Base-by-base conservation (phyloP, 2,888 invertebrate species). In the Ormia ochracea region DNA sequence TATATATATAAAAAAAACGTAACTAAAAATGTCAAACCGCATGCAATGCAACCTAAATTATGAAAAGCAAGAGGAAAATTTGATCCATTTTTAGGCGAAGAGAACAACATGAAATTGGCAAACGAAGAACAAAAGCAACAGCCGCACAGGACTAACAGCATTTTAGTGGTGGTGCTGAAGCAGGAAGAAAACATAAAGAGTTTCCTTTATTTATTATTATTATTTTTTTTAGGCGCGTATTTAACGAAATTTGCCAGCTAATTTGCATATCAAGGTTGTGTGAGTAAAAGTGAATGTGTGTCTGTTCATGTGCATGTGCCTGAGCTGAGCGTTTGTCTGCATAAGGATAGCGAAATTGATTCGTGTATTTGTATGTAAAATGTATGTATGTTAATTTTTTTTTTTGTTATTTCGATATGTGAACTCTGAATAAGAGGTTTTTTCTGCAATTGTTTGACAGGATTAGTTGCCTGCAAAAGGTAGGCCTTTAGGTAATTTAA, bases 11-110 rank as follows among this genome's bases (percentile, higher is more conserved):
- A 28, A 28, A 4, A 28, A 3, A 56, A 74, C 68, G 48, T 76
- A 69, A 69, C 76, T 69, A 63, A 76, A 63, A 69, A 61, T 79
- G 74, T 79, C 75, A 79, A 75, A 75, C 75, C 79, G 54, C 79
- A 65, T 66, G 28, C 79, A 70, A 70, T 75, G 65, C 70, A 45
- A 59, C 79, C 70, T 31, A 63, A 77, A 58, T 61, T 56, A 50
- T 41, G 17, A 58, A 26, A 41, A 48, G 28, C 1, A 31, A 2
- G 10, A 36, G 54, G 36, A 66, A 66, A 61, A 73, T 54, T 73
- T 73, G 61, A 73, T 48, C 61, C 68, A 68, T 78, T 78, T 56
- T 48, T 14, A 41, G 50, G 31, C 9, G 50, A 23, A 23, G 21
- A 56, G 41, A 54, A 23, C 70, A 54, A 43, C 52, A 54, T 50